Evolutionary conservation across 2,113 vertebrate genomes (phyloP), one percentile per base, ranked within the genome.

Genomic region (Anolis carolinensis): DNA sequence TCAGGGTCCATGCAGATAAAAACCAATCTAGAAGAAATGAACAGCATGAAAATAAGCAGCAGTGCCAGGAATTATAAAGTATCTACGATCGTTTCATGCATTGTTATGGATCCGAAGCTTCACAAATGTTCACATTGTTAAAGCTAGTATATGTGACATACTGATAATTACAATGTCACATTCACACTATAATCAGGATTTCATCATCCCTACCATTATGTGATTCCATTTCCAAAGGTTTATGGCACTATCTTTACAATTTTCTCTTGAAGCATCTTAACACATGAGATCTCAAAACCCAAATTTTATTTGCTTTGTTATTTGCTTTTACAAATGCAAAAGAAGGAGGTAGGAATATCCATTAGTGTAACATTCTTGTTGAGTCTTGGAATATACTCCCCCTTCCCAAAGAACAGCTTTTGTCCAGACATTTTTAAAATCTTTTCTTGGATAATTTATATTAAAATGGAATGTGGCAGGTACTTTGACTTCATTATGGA

Each of bases 81-180:
- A 52, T 14, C 3, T 14, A 1, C 79, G 23, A 73, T 44, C 65
- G 70, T 27, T 50, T 83, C 80, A 59, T 84, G 78, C 78, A 44
- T n/a, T 91, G 84, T 27, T 82, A 88, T 78, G 5, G 78, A 5
- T 39, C 83, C 77, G 90, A 18, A 0, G 72, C 0, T 4, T 93
- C 67, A 7, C 34, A 75, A 65, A 63, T 81, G 73, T 21, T 75
- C 52, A 34, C 63, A 68, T 30, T 74, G 55, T 75, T 87, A 81
- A 90, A 91, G 32, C 84, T 89, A 88, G 50, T 88, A 7, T 18
- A 77, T 18, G 36, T 75, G 59, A 2, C 72, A 73, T n/a, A 87
- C 48, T 78, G 80, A 65, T 89, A 91, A 90, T 88, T 90, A n/a
- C 50, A 87, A 91, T 86, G 88, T 86, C 88, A 81, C 11, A 87